These are phyloP conservation scores for Zelleria hepariella DNA, from an alignment of 2,888 invertebrate genomes.

Conservation along the genomic window DNA sequence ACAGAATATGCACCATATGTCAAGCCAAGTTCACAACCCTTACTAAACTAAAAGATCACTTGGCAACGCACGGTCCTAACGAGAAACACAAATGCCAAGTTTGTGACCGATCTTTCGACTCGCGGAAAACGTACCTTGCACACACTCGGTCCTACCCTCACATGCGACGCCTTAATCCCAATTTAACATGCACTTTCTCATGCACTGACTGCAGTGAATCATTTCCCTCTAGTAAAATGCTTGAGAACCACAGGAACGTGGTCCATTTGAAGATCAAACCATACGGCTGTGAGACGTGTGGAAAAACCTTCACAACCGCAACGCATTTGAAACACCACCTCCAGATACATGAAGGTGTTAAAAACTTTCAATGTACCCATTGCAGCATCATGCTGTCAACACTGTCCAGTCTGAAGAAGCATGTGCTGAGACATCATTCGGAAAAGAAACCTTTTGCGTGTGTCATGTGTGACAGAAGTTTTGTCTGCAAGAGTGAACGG, in stretches of 20 bases:
- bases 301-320: neutral
- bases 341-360: neutral
- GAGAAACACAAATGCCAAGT: slow-evolving; percentile 1
- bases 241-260: neutral
- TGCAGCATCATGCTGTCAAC: neutral
- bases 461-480: neutral
- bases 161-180: neutral
- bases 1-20: neutral
- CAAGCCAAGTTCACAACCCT: neutral
- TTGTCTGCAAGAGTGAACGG: neutral
- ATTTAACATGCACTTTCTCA: neutral
- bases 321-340: neutral
- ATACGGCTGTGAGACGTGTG: neutral
- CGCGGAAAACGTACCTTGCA: neutral
- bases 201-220: neutral
- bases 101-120: neutral
- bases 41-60: neutral
- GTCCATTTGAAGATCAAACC: neutral
- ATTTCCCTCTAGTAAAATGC: neutral
- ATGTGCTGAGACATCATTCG: neutral
- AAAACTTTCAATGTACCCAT: neutral
- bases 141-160: neutral
- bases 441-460: neutral
- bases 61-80: neutral
- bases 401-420: neutral